A percentile compares a stretch with the other conserved stretches of the same genome.
These are phyloP conservation scores for Drosophila kepulauana DNA, from an alignment of 1,140 invertebrate species.

Conservation along the genomic window DNA sequence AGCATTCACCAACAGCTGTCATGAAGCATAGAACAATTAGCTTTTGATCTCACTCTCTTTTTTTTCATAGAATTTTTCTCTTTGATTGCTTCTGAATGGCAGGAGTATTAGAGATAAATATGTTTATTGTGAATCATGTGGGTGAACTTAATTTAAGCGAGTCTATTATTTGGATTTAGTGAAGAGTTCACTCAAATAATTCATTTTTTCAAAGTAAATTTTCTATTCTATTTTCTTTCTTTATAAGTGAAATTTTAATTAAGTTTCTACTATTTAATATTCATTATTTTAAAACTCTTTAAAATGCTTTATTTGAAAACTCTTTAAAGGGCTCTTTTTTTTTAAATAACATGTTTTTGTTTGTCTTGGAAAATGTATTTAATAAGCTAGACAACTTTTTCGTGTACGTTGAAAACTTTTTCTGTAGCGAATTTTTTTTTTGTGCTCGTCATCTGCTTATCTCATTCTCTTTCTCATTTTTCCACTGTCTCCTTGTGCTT, in stretches of 20 bases:
- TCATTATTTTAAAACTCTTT: too few species aligned
- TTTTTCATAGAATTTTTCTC: background rate
- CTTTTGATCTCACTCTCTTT: conserved; percentile 2
- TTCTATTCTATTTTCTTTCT: too few species aligned
- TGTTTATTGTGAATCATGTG: background rate
- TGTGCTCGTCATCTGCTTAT: background rate
- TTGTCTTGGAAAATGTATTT: background rate
- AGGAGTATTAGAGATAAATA: background rate
- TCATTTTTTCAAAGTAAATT: too few species aligned
- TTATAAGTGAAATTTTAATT: too few species aligned
- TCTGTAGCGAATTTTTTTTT: background rate
- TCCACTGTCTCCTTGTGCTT: conserved; percentile 1
- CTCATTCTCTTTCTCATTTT: background rate
- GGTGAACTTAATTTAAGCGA: background rate
- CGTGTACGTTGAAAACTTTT: background rate
- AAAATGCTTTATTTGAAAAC: too few species aligned
- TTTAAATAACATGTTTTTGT: background rate
- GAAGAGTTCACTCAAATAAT: too few species aligned
- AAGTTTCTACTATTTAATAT: too few species aligned
- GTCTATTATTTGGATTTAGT: background rate
- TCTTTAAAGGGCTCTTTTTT: background rate
- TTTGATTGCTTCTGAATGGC: background rate
- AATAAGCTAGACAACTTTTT: background rate
- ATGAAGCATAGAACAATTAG: background rate
- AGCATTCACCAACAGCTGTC: background rate